phyloP scores from a whole-genome alignment of 1,140 invertebrate species.

The Platorchestia sp. region DNA sequence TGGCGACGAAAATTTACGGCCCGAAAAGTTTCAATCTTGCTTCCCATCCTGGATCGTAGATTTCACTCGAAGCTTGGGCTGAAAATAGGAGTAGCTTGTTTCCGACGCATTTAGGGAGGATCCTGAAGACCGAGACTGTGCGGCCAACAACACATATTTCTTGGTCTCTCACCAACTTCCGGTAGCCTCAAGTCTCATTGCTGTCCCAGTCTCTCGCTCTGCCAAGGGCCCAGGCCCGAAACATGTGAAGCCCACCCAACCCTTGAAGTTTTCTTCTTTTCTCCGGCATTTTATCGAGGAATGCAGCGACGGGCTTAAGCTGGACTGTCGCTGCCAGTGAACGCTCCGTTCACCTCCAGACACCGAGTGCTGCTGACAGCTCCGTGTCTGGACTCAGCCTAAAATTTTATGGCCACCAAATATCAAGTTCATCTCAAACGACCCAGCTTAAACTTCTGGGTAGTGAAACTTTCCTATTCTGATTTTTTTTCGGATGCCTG shows the following conservation, averaged over 20 bases:
- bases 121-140: not conserved
- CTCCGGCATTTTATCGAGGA: not conserved
- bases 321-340: not conserved
- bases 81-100: constrained; percentile 52
- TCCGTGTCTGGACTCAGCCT: not conserved
- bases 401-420: not conserved
- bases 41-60: constrained; percentile 40
- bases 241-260: not conserved
- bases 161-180: constrained; percentile 42
- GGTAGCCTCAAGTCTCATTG: constrained; percentile 46
- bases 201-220: not conserved
- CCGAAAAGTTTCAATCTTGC: constrained; percentile 17
- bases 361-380: not conserved
- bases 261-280: not conserved
- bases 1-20: constrained; percentile 49
- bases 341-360: not conserved
- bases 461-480: not conserved
- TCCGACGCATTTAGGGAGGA: constrained; percentile 40
- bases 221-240: not conserved
- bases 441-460: not conserved
- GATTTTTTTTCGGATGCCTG: not conserved
- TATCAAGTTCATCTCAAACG: not conserved
- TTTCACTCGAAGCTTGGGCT: not conserved
- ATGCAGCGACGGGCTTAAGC: not conserved
- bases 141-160: constrained; percentile 51